Evolutionary conservation across 1,140 invertebrate genomes (phyloP).

Genomic region (Aphelenchoides besseyi): DNA sequence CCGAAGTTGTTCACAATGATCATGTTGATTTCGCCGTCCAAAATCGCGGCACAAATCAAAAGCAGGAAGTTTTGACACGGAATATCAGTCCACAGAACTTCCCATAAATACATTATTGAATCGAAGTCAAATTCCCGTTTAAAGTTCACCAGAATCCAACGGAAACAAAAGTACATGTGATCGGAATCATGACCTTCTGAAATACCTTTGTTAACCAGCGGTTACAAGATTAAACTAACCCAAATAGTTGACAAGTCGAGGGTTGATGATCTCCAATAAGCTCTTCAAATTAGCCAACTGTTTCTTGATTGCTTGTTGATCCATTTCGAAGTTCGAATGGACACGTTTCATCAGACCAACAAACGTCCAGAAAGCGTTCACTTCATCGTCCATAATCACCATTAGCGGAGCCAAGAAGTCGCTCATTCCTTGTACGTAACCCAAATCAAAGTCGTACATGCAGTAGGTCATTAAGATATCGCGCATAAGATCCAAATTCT

Average conservation of each 20-base stretch:
- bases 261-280: conserved; percentile 77
- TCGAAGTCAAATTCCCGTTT: conserved; percentile 70
- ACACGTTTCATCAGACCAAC: conserved; percentile 90
- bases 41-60: conserved; percentile 80
- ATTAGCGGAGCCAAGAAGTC: conserved; percentile 90
- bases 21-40: conserved; percentile 79
- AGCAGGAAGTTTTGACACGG: conserved; percentile 77
- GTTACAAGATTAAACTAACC: conserved; percentile 55
- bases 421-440: conserved; percentile 82
- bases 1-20: conserved; percentile 85
- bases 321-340: conserved; percentile 89
- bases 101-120: conserved; percentile 68
- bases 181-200: conserved; percentile 80
- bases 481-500: conserved; percentile 78
- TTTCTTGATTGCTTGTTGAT: conserved; percentile 91
- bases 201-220: conserved; percentile 28
- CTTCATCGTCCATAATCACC: conserved; percentile 82
- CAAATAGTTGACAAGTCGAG: conserved; percentile 77
- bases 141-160: conserved; percentile 72
- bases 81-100: conserved; percentile 63
- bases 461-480: conserved; percentile 97
- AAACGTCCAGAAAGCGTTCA: conserved; percentile 98
- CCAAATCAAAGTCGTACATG: conserved; percentile 99
- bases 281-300: conserved; percentile 81
- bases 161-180: conserved; percentile 98